Evolutionary conservation across 37 sponge, comb jelly and placozoan species (phyloP).

Genomic region (Aplysina aerophoba): DNA sequence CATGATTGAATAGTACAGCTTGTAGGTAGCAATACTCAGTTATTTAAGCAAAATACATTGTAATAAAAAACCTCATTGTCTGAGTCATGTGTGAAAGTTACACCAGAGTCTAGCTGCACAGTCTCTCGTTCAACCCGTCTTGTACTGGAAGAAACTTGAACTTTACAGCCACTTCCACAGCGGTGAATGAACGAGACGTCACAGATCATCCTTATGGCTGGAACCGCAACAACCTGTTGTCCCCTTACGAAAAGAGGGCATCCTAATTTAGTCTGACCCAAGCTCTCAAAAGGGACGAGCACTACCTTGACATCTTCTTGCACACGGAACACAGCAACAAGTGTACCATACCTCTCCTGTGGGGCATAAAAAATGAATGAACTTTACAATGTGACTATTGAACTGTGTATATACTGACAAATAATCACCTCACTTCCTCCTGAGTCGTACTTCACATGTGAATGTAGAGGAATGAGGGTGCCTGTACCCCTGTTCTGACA

Average conservation of each 20-base stretch:
- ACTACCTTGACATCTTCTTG: too few species aligned
- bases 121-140: conserved; percentile 2
- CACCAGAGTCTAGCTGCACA: neutral
- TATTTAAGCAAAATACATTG: neutral
- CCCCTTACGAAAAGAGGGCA: neutral
- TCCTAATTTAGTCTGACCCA: neutral
- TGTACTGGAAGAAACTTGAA: neutral
- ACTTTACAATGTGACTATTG: conserved; percentile 2
- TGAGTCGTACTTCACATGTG: neutral
- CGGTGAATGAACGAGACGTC: neutral
- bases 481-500: neutral
- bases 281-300: neutral
- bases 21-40: conserved; percentile 6
- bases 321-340: neutral
- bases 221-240: neutral
- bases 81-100: neutral
- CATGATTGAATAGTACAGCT: too few species aligned
- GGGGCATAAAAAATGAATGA: neutral
- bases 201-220: neutral
- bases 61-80: neutral
- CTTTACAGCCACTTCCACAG: neutral
- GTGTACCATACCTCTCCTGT: neutral
- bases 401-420: neutral
- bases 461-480: neutral
- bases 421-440: neutral